Evolutionary conservation across 2,797 vertebrate species (phyloP).

Genomic region (Kryptolebias ocellatus): DNA sequence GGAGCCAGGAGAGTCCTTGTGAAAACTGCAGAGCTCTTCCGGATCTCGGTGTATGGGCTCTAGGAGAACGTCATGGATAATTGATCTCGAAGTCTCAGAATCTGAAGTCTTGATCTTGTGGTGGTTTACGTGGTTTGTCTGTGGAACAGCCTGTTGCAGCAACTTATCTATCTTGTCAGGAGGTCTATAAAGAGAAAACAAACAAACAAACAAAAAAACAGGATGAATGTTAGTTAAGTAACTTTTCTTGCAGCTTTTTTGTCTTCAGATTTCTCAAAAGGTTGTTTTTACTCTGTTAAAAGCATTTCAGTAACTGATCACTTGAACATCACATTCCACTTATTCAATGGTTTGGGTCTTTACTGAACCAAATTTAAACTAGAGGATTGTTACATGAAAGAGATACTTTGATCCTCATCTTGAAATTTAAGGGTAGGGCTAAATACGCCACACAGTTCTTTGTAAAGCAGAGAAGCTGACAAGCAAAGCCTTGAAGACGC

Average conservation of each 20-base stretch:
- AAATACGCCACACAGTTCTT: neutral
- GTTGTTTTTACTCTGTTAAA: neutral
- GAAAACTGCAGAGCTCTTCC: constrained; percentile 75
- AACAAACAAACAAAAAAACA: neutral
- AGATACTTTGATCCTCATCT: constrained; percentile 2
- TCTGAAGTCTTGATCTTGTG: constrained; percentile 47
- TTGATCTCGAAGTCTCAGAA: constrained; percentile 63
- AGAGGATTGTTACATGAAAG: constrained; percentile 23
- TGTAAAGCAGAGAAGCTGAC: constrained; percentile 13
- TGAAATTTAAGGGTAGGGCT: neutral
- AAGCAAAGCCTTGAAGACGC: constrained; percentile 24
- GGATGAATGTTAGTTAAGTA: neutral
- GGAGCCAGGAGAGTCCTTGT: constrained; percentile 72
- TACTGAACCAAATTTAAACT: constrained; percentile 26
- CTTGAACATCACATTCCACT: neutral
- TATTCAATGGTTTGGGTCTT: constrained; percentile 2
- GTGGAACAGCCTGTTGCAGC: constrained; percentile 82
- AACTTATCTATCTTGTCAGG: constrained; percentile 67
- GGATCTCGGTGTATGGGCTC: constrained; percentile 68
- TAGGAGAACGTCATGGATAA: constrained; percentile 76
- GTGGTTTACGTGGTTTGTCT: constrained; percentile 87
- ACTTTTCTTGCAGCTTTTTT: neutral
- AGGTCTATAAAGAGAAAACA: constrained; percentile 54
- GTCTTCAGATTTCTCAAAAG: neutral
- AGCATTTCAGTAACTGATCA: constrained; percentile 18